These are phyloP conservation scores for Odiellus spinosus DNA, from an alignment of 2,888 invertebrate species.

Conservation along the genomic window DNA sequence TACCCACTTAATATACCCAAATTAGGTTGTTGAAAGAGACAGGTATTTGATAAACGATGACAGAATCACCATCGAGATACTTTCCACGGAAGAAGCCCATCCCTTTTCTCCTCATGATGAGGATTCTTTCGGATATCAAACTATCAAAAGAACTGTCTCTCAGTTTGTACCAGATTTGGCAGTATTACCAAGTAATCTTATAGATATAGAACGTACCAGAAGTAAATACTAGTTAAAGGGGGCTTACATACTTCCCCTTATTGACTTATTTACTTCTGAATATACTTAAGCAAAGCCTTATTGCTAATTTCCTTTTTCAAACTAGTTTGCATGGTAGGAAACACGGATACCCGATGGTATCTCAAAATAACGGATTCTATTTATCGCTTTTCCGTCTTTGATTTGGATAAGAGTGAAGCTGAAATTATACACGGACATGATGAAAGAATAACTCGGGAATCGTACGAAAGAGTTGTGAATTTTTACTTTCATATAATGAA, in stretches of 20 bases:
- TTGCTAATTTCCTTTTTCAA: no score
- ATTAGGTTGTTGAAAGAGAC: constrained; percentile 23
- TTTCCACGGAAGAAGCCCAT: constrained; percentile 25
- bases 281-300: no score
- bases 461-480: constrained; percentile 33
- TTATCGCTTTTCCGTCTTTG: constrained; percentile 33
- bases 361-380: constrained; percentile 30
- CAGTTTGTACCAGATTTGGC: constrained; percentile 31
- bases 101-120: constrained; percentile 31
- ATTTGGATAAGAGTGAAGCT: constrained; percentile 25
- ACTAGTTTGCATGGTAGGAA: constrained; percentile 26
- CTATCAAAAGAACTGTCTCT: constrained; percentile 30
- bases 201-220: no score
- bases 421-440: constrained; percentile 35
- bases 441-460: constrained; percentile 33
- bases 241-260: no score
- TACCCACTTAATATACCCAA: no score
- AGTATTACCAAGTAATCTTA: constrained; percentile 32
- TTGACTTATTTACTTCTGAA: background rate
- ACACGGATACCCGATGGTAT: constrained; percentile 36
- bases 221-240: no score
- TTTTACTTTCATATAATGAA: constrained; percentile 35
- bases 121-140: constrained; percentile 31
- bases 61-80: constrained; percentile 11
- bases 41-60: constrained; percentile 24